Base-by-base conservation (phyloP, 2,888 invertebrate genomes). In the Melanostoma scalare region DNA sequence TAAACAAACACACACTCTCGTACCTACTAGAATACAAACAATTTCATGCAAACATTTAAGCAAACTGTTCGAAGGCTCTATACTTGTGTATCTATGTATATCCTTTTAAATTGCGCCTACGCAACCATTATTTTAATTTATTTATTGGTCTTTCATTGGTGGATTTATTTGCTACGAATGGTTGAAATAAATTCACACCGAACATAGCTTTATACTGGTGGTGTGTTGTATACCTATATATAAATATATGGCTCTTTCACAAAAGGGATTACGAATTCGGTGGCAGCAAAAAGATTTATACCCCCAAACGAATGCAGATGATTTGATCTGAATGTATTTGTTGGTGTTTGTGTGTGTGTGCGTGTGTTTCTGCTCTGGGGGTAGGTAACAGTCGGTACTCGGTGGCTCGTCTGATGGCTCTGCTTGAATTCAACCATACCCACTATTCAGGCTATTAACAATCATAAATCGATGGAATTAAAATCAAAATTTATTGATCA, bases 71-170 rank as follows among this genome's bases (percentile, higher is more conserved):
- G 53, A 36, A 20, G 20, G 20, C 20, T 20, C 20, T 52, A 3
- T 56, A 4, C 40, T 36, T 42, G 30, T 71, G 40, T 68, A 63
- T 68, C 44, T 82, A 78, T n/a, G n/a, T n/a, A n/a, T 71, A 74
- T 80, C 76, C 76, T 67, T 75, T 74, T 78, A 73, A 81, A 78
- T 77, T 71, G 79, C 85, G 85, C 85, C 85, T 86, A 85, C 87
- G 78, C 85, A 85, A 86, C 87, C 89, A 90, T 90, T 89, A 89
- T 89, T 90, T 90, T 89, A 90, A 90, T 90, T 90, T 90, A 90
- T 90, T 90, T 90, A 88, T 89, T 89, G 89, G 87, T 87, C 86
- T 89, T 90, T 89, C 89, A 90, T 90, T 90, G 90, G 89, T 87
- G 87, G 89, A 89, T 89, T 89, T 89, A 89, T 89, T 87, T 87